These are phyloP conservation scores for Pogonomyrmex californicus DNA, from an alignment of 1,140 invertebrate species.

Conservation along the genomic window DNA sequence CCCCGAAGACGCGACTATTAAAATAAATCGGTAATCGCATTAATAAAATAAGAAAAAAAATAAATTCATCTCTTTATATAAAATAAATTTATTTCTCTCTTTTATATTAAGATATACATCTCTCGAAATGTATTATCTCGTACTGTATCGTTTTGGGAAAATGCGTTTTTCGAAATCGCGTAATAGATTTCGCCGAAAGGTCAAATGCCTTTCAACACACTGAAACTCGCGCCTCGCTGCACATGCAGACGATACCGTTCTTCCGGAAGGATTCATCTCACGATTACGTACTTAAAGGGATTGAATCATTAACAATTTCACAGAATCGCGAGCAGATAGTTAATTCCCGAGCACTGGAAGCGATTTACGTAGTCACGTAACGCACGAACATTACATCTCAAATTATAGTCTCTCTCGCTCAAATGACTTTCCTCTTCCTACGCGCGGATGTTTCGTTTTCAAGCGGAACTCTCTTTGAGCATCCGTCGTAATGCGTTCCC, in stretches of 20 bases:
- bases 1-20: neutral
- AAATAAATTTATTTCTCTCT: neutral
- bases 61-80: neutral
- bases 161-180: neutral
- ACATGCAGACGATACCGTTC: neutral
- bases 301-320: conserved; percentile 35
- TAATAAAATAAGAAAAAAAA: neutral
- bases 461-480: neutral
- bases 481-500: neutral
- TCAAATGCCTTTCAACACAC: conserved; percentile 13
- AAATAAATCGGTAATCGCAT: neutral
- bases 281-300: conserved; percentile 34
- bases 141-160: neutral
- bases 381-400: neutral
- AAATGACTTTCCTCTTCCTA: conserved; percentile 8
- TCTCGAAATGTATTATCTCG: neutral
- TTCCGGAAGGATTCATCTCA: conserved; percentile 38
- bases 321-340: neutral
- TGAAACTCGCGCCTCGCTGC: conserved; percentile 12
- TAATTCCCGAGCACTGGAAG: neutral
- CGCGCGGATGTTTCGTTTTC: neutral
- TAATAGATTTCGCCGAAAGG: conserved; percentile 22
- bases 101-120: neutral
- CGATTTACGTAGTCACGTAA: conserved; percentile 5
- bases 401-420: neutral